Conservation (phyloP, 2,888 invertebrate species). For the Deroplatys truncata region DNA sequence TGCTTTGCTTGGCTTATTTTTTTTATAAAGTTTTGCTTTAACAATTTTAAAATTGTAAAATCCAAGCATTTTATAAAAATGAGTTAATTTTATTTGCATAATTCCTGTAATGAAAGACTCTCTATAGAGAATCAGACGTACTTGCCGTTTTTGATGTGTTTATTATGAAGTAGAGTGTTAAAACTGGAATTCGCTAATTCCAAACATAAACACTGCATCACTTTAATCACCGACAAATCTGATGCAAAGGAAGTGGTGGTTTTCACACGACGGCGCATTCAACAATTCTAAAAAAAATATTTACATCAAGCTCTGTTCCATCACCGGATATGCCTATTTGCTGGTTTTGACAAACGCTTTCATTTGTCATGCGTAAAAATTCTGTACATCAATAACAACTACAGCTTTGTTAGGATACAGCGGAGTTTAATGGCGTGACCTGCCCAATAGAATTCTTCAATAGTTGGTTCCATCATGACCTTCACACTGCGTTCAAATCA, state of each 20-base stretch:
- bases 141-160: no score
- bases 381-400: not conserved
- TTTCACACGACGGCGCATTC: not conserved
- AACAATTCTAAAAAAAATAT: not conserved
- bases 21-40: no score
- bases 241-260: not conserved
- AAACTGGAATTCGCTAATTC: no score
- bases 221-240: not conserved
- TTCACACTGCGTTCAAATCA: not conserved
- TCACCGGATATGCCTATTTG: not conserved
- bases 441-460: not conserved
- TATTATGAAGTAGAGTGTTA: no score
- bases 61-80: no score
- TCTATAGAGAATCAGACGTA: no score
- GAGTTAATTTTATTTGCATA: no score
- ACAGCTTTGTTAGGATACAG: not conserved
- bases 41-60: no score
- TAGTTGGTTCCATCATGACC: not conserved
- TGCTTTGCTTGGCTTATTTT: no score
- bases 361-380: not conserved
- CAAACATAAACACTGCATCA: not conserved
- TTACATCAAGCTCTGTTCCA: not conserved
- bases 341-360: not conserved
- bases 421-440: not conserved
- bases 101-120: no score